Evolutionary conservation across 2,797 vertebrate species (phyloP).

Genomic region (Cynodonichthys magdalenae): DNA sequence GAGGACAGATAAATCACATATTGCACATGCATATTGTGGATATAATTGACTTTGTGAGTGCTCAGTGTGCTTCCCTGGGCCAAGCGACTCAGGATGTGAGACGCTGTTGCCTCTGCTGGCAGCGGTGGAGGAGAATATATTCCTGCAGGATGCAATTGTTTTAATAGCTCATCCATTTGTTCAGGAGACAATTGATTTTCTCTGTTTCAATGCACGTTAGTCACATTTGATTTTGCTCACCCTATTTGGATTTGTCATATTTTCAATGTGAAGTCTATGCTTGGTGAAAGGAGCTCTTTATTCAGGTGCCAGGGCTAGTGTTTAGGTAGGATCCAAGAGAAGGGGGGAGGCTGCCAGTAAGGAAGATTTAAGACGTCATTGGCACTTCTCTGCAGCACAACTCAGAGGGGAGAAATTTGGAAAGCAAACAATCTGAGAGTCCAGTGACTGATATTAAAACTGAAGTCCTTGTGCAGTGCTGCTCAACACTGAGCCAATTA

Average conservation of each 20-base stretch:
- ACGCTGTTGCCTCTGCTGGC: constrained; percentile 53
- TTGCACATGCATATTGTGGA: constrained; percentile 30
- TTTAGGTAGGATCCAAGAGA: constrained; percentile 44
- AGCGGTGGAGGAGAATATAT: constrained; percentile 68
- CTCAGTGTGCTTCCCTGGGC: constrained; percentile 36
- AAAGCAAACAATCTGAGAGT: constrained; percentile 16
- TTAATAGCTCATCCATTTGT: constrained; percentile 78
- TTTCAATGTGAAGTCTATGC: constrained; percentile 42
- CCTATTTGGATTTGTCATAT: constrained; percentile 69
- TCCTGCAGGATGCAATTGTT: constrained; percentile 68
- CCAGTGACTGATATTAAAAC: not conserved
- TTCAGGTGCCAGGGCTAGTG: constrained; percentile 50
- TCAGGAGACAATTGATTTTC: constrained; percentile 79
- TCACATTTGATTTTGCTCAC: constrained; percentile 75
- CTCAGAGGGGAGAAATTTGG: constrained; percentile 20
- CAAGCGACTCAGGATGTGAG: constrained; percentile 40
- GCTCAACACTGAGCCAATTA: not conserved
- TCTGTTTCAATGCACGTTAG: constrained; percentile 73
- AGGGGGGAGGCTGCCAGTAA: constrained; percentile 44
- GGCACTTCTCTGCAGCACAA: constrained; percentile 7
- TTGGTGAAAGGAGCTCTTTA: constrained; percentile 55
- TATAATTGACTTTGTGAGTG: constrained; percentile 55
- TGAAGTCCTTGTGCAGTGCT: constrained; percentile 1
- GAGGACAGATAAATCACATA: constrained; percentile 52
- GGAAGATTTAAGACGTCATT: constrained; percentile 35